Conservation (phyloP, 2,113 vertebrate genomes). For the Petrocephalus microphthalmus region DNA sequence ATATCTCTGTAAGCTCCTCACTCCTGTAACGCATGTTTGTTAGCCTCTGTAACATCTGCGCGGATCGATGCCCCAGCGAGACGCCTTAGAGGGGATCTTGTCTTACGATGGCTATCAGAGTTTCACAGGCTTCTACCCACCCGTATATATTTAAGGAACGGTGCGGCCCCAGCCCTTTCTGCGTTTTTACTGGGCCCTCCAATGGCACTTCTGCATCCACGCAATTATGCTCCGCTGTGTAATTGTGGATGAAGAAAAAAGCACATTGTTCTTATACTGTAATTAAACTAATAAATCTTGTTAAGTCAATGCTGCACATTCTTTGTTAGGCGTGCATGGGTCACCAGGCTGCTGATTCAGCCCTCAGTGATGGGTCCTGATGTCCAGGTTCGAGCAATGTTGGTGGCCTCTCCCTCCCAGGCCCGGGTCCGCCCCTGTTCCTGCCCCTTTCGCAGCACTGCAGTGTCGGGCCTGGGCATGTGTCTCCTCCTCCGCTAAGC, state of each 20-base stretch:
- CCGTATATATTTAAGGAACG: not conserved
- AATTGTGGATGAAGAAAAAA: not conserved
- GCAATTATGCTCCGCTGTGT: not conserved
- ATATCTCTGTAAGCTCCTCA: too few relatives aligned
- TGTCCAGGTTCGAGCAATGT: too few relatives aligned
- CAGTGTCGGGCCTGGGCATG: not conserved
- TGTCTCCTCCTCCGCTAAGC: not conserved
- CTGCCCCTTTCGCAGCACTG: not conserved
- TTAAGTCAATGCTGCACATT: not conserved
- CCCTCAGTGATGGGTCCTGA: too few relatives aligned
- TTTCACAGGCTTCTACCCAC: not conserved
- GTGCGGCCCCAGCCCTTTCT: not conserved
- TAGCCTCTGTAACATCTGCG: not conserved
- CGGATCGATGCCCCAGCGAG: not conserved
- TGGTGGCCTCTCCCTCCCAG: too few relatives aligned
- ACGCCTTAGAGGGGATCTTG: not conserved
- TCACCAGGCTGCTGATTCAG: not conserved
- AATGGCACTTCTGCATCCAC: not conserved
- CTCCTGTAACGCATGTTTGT: not conserved
- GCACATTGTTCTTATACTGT: not conserved
- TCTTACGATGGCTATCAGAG: not conserved
- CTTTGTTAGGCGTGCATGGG: not conserved
- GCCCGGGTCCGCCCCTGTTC: not conserved
- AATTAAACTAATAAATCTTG: not conserved
- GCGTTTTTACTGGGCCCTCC: too few relatives aligned